Base-by-base conservation (phyloP, 2,888 invertebrate genomes). In the Blera fallax region DNA sequence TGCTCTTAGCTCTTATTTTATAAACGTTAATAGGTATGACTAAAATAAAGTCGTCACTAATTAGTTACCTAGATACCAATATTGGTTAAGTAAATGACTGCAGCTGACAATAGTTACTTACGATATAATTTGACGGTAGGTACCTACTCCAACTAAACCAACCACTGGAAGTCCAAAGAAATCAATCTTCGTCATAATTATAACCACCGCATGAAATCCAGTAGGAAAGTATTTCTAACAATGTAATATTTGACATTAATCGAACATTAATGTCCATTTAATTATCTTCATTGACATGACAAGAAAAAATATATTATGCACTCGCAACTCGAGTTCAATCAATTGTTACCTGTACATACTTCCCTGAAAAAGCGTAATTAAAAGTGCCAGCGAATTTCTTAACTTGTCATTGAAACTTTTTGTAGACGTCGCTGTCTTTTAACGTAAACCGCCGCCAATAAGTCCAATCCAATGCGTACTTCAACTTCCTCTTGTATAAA, bases 351-450 rank as follows among this genome's bases (percentile, higher is more conserved):
- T 1, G 50, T 52, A 37, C 34, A 34, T 5, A 16, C 52, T 70
- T 69, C 14, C 34, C 24, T 18, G 62, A 50, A 69, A 58, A 64
- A 72, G 34, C 24, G 29, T 48, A 79, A 79, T 79, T 72, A 79
- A 79, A 79, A 56, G 37, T 76, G 54, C n/a, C 78, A 62, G 45
- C 52, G 37, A 73, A 70, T 52, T 62, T 78, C 11, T 78, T 5
- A 29, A 29, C 64, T 79, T 58, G 56, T 58, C 70, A 72, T 79
- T 64, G 72, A 65, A 72, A 72, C 64, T 72, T 79, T 72, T 79
- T 72, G 64, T 27, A 16, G 21, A 40, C 56, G 14, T 37, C 10
- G 43, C 37, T 24, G 32, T 27, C 45, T 54, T 16, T 29, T 32
- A 45, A 32, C 32, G n/a, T 27, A 50, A 60, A 54, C 48, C 43